Evolutionary conservation across 2,888 invertebrate species (phyloP), one percentile per base, ranked within the genome.

Genomic region (Odontothrips loti): DNA sequence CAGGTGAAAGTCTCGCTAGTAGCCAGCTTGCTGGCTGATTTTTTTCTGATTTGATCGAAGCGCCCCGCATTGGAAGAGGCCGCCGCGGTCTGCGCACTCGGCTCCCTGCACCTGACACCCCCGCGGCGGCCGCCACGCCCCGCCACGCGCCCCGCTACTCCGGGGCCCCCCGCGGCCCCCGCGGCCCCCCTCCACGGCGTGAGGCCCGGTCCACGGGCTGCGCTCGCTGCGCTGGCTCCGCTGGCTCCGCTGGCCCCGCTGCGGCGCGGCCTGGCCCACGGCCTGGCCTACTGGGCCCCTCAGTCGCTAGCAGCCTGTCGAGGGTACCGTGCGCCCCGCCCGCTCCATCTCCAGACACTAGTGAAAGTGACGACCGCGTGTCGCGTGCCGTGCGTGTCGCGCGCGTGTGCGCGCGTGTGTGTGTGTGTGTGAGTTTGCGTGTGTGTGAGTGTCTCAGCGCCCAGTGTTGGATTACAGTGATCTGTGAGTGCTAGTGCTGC

Each of bases 301-400:
- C 68, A 75, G 68, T 75, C 68, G 68, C 68, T 9, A 75, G 68
- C 68, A 75, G 68, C 68, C 68, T 27, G 23, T 9, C 12, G 68
- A 23, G 27, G 68, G 27, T 10, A 75, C 12, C 27, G 68, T 27
- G 68, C 23, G 12, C 68, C n/a, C 68, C 23, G 23, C 23, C 68
- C 12, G 10, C 23, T 23, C 68, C 23, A 68, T 68, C 68, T 11
- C 9, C 20, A 23, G 9, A 75, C 27, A n/a, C n/a, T 12, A 75
- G 68, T 75, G 68, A 75, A 75, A 75, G 68, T 75, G 20, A 17
- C 58, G 58, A 58, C 68, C 68, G 23, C 58, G 27, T 27, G 68
- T 27, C 27, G 27, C 10, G 23, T 12, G 12, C 12, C 12, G 12
- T 23, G 27, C 68, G 12, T 27, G 68, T 11, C 20, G 9, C 68